Evolutionary conservation across 2,797 vertebrate species (phyloP), one percentile per base, ranked within the genome.

Genomic region (Leptoclinus maculatus): DNA sequence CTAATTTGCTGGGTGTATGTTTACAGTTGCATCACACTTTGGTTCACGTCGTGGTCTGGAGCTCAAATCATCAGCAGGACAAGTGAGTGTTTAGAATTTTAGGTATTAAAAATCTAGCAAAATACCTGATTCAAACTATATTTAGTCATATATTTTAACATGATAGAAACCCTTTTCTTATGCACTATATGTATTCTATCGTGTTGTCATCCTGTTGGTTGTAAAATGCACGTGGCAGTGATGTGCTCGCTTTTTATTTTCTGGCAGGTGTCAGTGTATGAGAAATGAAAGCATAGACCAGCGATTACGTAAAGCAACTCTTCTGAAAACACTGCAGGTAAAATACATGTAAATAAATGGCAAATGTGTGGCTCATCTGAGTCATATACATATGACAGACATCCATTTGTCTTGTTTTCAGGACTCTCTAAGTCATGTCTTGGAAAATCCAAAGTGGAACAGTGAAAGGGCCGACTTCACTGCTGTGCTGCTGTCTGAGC

Each of bases 31-130:
- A 41, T 73, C 84, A 2, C 17, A 88, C 92, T 43, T 88, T 96
- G 73, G 90, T 95, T 74, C 92, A 94, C 67, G 88, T 93, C 16
- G 87, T 79, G 9, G 91, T 95, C 51, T 96, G 94, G 95, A 88
- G 87, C 29, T 65, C 78, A 64, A 19, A 53, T 71, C 29, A 57
- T 62, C 77, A 82, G 49, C 56, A 75, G 32, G 76, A 91, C 32
- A 79, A 53, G 94, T 95, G 47, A 90, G 90, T 87, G 27, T 74
- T 80, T 70, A 9, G 0, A 49, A 19, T n/a, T 49, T 38, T 36
- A 36, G 3, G 2, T 29, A 45, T 0, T 27, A 34, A 7, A 66
- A 76, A 64, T 11, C 13, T 27, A 23, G 12, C 4, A 29, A 38
- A 63, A 32, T 19, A 32, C 2, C 29, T 62, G 10, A 1, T 14